Percentiles rank a stretch among this genome's conserved stretches.
phyloP scores from a whole-genome alignment of 2,113 vertebrate genomes.

The Peromyscus maniculatus region DNA sequence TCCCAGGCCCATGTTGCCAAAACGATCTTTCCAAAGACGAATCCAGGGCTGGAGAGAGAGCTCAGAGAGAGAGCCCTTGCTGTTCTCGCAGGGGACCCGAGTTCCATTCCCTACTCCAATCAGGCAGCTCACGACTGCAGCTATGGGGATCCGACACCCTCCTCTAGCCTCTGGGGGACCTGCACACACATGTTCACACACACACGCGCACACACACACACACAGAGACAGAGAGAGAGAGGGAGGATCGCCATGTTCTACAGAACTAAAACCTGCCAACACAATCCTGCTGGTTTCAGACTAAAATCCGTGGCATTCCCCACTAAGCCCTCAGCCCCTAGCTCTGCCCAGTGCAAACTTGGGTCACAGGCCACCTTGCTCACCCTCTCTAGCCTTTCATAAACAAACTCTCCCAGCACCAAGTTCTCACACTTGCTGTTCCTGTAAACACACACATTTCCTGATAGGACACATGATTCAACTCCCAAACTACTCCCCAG shows the following conservation, averaged over 20 bases:
- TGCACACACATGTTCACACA: neutral
- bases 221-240: neutral
- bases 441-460: conserved; percentile 34
- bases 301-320: neutral
- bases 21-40: neutral
- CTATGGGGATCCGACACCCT: too few species aligned
- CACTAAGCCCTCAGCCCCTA: neutral
- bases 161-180: too few species aligned
- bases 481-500: neutral
- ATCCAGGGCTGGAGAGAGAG: neutral
- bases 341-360: neutral
- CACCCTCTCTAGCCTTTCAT: neutral
- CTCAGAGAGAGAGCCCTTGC: too few species aligned
- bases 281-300: neutral
- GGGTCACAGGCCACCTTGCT: neutral
- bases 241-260: neutral
- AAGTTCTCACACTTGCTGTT: neutral
- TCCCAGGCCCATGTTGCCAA: neutral
- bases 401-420: neutral
- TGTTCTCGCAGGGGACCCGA: too few species aligned
- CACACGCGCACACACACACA: too few species aligned
- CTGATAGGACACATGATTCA: neutral
- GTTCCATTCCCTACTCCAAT: too few species aligned
- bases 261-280: conserved; percentile 36
- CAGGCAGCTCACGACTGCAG: too few species aligned